These are phyloP conservation scores for Dascyllus trimaculatus DNA, from an alignment of 2,113 vertebrate genomes.

Conservation along the genomic window DNA sequence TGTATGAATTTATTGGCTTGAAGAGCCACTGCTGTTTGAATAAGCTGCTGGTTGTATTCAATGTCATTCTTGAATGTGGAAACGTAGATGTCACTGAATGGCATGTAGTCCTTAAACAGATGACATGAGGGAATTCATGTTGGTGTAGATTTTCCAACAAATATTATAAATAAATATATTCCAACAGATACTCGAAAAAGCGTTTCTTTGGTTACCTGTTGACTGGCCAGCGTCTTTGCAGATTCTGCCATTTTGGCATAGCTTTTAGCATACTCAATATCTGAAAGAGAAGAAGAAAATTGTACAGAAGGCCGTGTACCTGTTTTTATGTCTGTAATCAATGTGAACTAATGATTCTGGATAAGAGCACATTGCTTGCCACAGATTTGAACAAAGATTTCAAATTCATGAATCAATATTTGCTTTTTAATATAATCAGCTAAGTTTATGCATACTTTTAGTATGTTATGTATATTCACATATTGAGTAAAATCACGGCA, in stretches of 20 bases:
- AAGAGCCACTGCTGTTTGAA: constrained; percentile 91
- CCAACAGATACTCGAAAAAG: neutral
- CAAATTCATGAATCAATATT: neutral
- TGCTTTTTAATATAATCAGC: neutral
- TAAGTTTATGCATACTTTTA: neutral
- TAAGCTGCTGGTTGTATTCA: constrained; percentile 89
- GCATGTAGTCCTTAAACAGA: constrained; percentile 92
- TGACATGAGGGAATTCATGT: constrained; percentile 12
- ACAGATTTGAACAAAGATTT: neutral
- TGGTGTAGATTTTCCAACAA: neutral
- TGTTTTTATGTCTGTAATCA: neutral
- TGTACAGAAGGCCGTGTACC: neutral
- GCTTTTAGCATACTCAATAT: constrained; percentile 93
- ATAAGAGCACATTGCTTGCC: no score
- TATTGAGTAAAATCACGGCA: no score
- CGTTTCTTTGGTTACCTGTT: constrained; percentile 85
- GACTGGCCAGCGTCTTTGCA: constrained; percentile 88
- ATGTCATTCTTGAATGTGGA: constrained; percentile 93
- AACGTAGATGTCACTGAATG: constrained; percentile 92
- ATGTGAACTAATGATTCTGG: no score
- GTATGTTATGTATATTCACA: no score
- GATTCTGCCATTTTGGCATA: constrained; percentile 95
- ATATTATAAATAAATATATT: no score
- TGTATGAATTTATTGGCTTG: constrained; percentile 97
- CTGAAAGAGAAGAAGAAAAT: constrained; percentile 77